A percentile compares a stretch with the other conserved stretches of the same genome.
Conservation (phyloP, 2,113 vertebrate species). For the Ceuthmochares aereus region DNA sequence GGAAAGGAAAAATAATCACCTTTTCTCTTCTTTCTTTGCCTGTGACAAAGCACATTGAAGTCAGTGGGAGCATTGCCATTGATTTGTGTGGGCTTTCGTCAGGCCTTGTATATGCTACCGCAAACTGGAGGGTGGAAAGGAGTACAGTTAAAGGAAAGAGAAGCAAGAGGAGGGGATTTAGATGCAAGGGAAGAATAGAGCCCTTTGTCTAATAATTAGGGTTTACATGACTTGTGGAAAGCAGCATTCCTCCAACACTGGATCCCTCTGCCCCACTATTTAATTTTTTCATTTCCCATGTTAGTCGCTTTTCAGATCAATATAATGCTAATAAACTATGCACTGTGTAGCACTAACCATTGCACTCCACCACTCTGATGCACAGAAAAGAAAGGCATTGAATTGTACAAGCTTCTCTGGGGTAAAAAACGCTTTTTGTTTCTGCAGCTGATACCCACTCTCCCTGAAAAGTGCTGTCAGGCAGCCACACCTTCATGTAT, state of each 20-base stretch:
- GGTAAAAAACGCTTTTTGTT: background rate
- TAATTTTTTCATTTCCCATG: constrained; percentile 24
- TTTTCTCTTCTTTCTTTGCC: constrained; percentile 9
- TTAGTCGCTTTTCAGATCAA: background rate
- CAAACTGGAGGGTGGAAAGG: background rate
- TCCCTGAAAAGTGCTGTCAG: background rate
- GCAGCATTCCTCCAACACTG: constrained; percentile 63
- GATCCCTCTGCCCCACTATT: constrained; percentile 56
- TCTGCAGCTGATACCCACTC: background rate
- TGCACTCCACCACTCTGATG: background rate
- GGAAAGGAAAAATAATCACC: constrained; percentile 25
- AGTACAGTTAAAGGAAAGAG: background rate
- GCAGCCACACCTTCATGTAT: background rate
- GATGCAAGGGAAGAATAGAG: constrained; percentile 50
- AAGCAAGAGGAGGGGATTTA: constrained; percentile 28
- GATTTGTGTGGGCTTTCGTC: background rate
- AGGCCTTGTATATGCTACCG: background rate
- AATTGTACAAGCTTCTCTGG: background rate
- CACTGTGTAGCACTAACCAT: background rate
- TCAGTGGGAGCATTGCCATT: background rate
- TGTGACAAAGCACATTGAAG: background rate
- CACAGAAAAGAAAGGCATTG: background rate
- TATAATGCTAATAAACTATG: background rate
- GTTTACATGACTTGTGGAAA: constrained; percentile 72
- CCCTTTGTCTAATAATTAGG: constrained; percentile 71